A percentile compares a stretch with the other conserved stretches of the same genome.
phyloP scores from a whole-genome alignment of 1,140 invertebrate species.

The Mercenaria mercenaria region DNA sequence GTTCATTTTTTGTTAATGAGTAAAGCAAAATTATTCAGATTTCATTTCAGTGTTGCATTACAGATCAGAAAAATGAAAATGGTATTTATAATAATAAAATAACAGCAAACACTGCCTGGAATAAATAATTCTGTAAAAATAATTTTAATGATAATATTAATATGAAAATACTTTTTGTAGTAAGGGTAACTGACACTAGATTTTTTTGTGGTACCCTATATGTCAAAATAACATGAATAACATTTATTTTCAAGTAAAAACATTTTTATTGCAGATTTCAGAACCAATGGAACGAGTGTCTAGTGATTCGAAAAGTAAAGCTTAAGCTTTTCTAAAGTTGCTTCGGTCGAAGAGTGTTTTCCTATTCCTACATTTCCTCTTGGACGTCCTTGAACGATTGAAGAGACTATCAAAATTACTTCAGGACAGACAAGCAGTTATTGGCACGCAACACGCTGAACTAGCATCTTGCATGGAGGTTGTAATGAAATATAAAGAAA shows the following conservation, averaged over 20 bases:
- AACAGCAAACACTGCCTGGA: too few relatives aligned
- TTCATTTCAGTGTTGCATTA: too few relatives aligned
- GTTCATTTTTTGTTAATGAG: not conserved
- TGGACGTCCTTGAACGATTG: constrained; percentile 10
- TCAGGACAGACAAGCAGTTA: not conserved
- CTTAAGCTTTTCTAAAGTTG: constrained; percentile 28
- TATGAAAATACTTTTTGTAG: too few relatives aligned
- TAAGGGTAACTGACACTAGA: too few relatives aligned
- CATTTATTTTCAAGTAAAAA: too few relatives aligned
- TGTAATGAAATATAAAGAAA: constrained; percentile 5
- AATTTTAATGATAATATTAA: too few relatives aligned
- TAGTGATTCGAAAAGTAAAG: constrained; percentile 8
- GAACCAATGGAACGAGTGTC: constrained; percentile 24
- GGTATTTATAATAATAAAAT: too few relatives aligned
- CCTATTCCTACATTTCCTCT: not conserved
- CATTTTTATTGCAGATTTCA: not conserved
- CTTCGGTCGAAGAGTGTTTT: not conserved
- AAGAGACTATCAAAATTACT: not conserved
- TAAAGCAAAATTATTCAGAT: too few relatives aligned
- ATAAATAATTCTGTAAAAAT: too few relatives aligned
- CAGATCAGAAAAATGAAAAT: too few relatives aligned
- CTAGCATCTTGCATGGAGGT: constrained; percentile 1
- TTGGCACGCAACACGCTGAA: constrained; percentile 11
- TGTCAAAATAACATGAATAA: too few relatives aligned
- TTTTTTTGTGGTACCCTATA: too few relatives aligned